Evolutionary conservation across 1,140 invertebrate species (phyloP).

Genomic region (Sycophila sp.): DNA sequence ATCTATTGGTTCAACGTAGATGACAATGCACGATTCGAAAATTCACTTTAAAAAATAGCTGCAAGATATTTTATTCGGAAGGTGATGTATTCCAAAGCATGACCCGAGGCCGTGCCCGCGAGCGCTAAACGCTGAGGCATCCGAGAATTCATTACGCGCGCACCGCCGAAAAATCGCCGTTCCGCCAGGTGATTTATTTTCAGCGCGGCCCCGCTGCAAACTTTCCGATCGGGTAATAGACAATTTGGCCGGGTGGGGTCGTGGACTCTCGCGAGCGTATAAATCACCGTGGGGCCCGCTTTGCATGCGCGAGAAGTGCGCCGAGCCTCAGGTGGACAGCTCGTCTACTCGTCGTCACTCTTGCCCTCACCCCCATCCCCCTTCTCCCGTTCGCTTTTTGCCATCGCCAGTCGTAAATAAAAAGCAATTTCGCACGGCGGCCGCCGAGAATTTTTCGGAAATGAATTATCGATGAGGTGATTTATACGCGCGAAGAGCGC

Average conservation of each 20-base stretch:
- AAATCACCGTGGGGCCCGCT: constrained; percentile 7
- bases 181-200: constrained; percentile 15
- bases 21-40: too few species aligned
- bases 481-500: too few species aligned
- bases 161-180: not conserved
- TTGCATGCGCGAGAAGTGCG: constrained; percentile 13
- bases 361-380: not conserved
- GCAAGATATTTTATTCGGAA: too few species aligned
- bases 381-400: not conserved
- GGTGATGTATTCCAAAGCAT: too few species aligned
- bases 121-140: too few species aligned
- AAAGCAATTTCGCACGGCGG: constrained; percentile 24
- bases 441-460: constrained; percentile 2
- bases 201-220: not conserved
- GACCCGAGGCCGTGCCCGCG: too few species aligned
- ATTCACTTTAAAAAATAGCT: too few species aligned
- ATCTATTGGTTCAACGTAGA: too few species aligned
- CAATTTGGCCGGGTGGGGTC: not conserved
- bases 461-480: constrained; percentile 35
- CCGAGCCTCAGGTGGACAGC: too few species aligned
- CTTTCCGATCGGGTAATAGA: constrained; percentile 17
- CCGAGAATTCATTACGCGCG: constrained; percentile 19
- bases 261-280: not conserved
- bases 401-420: constrained; percentile 24
- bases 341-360: too few species aligned